Base-by-base conservation (phyloP, 1,140 invertebrate genomes). In the Dreissena polymorpha region DNA sequence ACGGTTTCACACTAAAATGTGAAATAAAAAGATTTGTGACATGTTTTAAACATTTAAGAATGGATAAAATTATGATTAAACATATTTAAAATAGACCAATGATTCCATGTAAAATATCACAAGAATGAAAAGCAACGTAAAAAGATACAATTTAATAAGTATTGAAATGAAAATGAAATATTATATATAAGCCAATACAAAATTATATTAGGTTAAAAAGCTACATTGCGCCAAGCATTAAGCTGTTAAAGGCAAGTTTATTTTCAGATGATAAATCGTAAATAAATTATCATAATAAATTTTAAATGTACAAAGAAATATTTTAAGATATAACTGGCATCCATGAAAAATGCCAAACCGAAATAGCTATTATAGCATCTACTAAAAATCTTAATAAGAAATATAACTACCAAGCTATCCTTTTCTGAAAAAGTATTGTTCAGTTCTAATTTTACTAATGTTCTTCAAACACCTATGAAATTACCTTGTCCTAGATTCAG, bases 401-500 rank as follows among this genome's bases (percentile, higher is more conserved):
- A 21, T 23, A 25, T 16, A 8, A 23, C 14, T 16, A 23, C 21
- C 18, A n/a, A 25, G 7, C 14, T 21, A 68, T n/a, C 14, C 8
- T 10, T 21, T 18, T 27, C 12, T 25, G 7, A 27, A 23, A 27
- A 68, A 23, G 16, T 3, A 23, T 29, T 3, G 27, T 25, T 25
- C 18, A 13, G 23, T 23, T 53, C 27, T 57, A 21, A 21, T 27
- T 57, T 53, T 14, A 18, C 0, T 64, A 76, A 12, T 69, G 14
- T 29, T 49, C 78, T 55, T 16, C 27, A 50, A 29, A 64, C 39
- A 51, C 64, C 21, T 82, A 74, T 75, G 55, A 55, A 74, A 49
- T 75, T 65, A 69, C 84, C 77, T 77, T 68, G 55, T 68, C 39
- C 73, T 49, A 53, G 63, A 68, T 70, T 29, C 64, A 25, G 78